A percentile compares a stretch with the other conserved stretches of the same genome.
Evolutionary conservation across 2,888 invertebrate genomes (phyloP).

Genomic region (Danaus chrysippus): DNA sequence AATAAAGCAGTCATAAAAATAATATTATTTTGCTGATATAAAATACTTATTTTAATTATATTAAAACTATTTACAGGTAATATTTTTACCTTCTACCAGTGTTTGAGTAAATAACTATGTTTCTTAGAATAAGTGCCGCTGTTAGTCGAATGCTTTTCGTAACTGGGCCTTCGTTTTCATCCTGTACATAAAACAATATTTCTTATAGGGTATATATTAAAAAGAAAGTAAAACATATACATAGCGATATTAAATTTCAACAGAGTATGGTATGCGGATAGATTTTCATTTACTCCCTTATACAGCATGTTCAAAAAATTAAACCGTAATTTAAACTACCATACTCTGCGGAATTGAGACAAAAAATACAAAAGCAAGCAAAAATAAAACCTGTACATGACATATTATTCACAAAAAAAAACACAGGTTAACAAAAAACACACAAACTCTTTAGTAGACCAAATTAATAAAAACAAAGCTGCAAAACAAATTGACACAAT

Average conservation of each 20-base stretch:
- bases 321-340: not conserved
- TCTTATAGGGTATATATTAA: constrained; percentile 18
- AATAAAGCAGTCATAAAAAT: too few relatives aligned
- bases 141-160: constrained; percentile 99
- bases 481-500: constrained; percentile 1
- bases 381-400: constrained; percentile 8
- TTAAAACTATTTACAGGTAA: constrained; percentile 3
- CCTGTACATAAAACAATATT: constrained; percentile 78
- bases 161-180: constrained; percentile 99
- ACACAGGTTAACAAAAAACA: not conserved
- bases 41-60: not conserved
- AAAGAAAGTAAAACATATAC: constrained; percentile 14
- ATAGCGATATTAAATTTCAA: constrained; percentile 14
- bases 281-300: too few relatives aligned
- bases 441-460: not conserved
- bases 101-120: constrained; percentile 96
- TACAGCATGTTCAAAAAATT: not conserved
- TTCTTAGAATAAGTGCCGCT: constrained; percentile 96
- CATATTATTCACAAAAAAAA: not conserved
- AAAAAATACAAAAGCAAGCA: constrained; percentile 18
- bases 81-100: constrained; percentile 89
- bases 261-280: not conserved
- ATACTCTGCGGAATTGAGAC: constrained; percentile 6
- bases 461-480: not conserved
- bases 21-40: too few relatives aligned